Conservation (phyloP, 1,140 invertebrate genomes). For the Drosophila micromelanica region DNA sequence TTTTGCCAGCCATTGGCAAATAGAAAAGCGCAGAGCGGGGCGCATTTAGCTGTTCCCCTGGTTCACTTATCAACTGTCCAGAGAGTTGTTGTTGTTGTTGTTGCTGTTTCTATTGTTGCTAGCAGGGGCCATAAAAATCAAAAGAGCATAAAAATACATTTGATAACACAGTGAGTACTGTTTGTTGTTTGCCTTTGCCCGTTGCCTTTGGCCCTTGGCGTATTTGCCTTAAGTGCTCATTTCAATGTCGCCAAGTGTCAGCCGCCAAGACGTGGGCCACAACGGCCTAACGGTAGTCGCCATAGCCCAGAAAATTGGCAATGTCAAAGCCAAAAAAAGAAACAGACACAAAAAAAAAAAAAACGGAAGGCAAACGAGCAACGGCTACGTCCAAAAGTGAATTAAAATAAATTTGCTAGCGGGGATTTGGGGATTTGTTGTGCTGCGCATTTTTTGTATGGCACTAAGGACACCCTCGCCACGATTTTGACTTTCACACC, state of each 20-base stretch:
- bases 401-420: slow-evolving; percentile 83
- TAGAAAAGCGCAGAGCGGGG: slow-evolving; percentile 52
- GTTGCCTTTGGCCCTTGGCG: slow-evolving; percentile 46
- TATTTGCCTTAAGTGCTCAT: slow-evolving; percentile 81
- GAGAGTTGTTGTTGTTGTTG: slow-evolving; percentile 44
- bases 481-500: slow-evolving; percentile 36
- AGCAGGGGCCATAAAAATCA: slow-evolving; percentile 75
- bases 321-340: slow-evolving; percentile 62
- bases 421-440: slow-evolving; percentile 82
- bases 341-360: slow-evolving; percentile 11
- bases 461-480: slow-evolving; percentile 55
- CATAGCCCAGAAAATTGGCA: slow-evolving; percentile 72
- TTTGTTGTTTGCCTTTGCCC: slow-evolving; percentile 56
- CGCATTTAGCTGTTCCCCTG: slow-evolving; percentile 40
- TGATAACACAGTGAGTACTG: slow-evolving; percentile 72
- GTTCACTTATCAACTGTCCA: slow-evolving; percentile 71
- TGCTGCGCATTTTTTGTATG: slow-evolving; percentile 78
- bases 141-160: slow-evolving; percentile 83
- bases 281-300: slow-evolving; percentile 17
- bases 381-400: slow-evolving; percentile 75
- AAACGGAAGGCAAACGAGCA: slow-evolving; percentile 36
- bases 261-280: slow-evolving; percentile 60
- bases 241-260: slow-evolving; percentile 82
- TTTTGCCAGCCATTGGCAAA: slow-evolving; percentile 29
- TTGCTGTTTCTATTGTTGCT: slow-evolving; percentile 42